Percentiles rank a stretch among this genome's conserved stretches.
These are phyloP conservation scores for Scomber japonicus DNA, from an alignment of 2,113 vertebrate genomes.

Conservation along the genomic window DNA sequence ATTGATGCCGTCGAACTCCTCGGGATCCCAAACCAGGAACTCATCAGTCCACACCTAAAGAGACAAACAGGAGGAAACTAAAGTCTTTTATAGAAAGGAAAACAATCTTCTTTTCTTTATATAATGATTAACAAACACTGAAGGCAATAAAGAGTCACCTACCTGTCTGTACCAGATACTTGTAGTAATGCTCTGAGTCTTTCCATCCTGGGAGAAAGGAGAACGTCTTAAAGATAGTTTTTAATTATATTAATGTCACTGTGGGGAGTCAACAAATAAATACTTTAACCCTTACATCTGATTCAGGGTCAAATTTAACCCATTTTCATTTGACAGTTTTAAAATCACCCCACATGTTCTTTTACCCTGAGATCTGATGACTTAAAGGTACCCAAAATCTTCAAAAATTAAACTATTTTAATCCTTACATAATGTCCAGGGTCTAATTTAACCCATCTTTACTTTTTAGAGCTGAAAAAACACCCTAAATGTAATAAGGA, in stretches of 20 bases:
- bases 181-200: slow-evolving; percentile 90
- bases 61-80: too few relatives aligned
- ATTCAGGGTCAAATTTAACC: too few relatives aligned
- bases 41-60: slow-evolving; percentile 88
- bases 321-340: too few relatives aligned
- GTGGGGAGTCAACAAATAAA: not conserved
- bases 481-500: too few relatives aligned
- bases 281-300: too few relatives aligned
- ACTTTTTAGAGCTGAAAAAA: too few relatives aligned
- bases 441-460: too few relatives aligned
- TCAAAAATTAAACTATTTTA: too few relatives aligned
- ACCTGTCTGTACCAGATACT: slow-evolving; percentile 91
- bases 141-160: slow-evolving; percentile 28
- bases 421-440: too few relatives aligned
- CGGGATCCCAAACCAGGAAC: slow-evolving; percentile 89
- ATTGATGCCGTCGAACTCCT: slow-evolving; percentile 86
- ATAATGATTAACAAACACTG: not conserved
- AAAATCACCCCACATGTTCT: too few relatives aligned
- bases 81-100: not conserved
- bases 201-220: slow-evolving; percentile 84
- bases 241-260: not conserved
- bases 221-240: not conserved
- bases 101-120: not conserved
- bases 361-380: too few relatives aligned
- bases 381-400: too few relatives aligned